A percentile compares a stretch with the other conserved stretches of the same genome.
Conservation (phyloP, 2,888 invertebrate species). For the Argyresthia goedartella region DNA sequence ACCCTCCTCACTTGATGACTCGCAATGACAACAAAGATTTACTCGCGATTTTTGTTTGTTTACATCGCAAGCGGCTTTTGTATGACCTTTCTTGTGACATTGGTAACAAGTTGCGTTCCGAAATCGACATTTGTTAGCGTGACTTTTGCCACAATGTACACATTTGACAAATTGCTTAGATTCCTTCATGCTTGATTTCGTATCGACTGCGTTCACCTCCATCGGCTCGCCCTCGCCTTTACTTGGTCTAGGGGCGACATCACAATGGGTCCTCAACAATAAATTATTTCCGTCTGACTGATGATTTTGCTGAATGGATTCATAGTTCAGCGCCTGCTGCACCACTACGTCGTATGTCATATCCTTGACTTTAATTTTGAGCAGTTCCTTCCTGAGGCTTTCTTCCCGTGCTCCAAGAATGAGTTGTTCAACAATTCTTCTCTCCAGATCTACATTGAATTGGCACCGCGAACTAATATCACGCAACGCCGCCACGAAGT, state of each 20-base stretch:
- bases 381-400: too few relatives aligned
- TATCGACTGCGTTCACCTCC: slow-evolving; percentile 6
- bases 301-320: not conserved
- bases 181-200: not conserved
- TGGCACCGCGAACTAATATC: not conserved
- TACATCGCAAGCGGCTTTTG: slow-evolving; percentile 6
- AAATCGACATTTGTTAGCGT: slow-evolving; percentile 4
- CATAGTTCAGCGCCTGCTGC: not conserved
- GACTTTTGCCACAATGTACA: slow-evolving; percentile 2
- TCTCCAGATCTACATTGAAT: not conserved
- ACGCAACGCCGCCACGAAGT: too few relatives aligned
- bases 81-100: slow-evolving; percentile 7
- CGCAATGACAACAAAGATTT: slow-evolving; percentile 2
- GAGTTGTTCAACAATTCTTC: slow-evolving; percentile 2
- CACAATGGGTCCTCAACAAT: not conserved
- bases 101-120: slow-evolving; percentile 7
- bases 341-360: slow-evolving; percentile 1
- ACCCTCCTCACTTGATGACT: not conserved
- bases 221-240: slow-evolving; percentile 1
- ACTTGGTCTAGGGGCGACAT: too few relatives aligned
- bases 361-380: too few relatives aligned
- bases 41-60: slow-evolving; percentile 1
- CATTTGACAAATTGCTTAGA: slow-evolving; percentile 1
- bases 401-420: not conserved
- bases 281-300: not conserved